Evolutionary conservation across 2,797 vertebrate genomes (phyloP), one percentile per base, ranked within the genome.

Genomic region (Austrolebias charrua): DNA sequence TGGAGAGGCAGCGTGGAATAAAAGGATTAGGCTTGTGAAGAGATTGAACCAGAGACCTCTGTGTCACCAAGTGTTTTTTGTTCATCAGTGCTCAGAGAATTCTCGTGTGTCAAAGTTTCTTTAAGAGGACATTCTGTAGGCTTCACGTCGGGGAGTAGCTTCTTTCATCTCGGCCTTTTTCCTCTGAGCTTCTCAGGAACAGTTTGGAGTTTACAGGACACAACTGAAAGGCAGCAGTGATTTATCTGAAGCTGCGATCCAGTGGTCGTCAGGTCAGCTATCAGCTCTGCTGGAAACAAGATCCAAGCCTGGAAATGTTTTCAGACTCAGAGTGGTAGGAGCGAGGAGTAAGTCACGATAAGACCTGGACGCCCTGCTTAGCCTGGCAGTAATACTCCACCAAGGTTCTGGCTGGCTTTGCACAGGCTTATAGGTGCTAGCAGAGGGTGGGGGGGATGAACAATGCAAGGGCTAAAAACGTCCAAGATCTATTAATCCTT

Each of bases 1-100:
- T 67, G 79, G 88, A 0, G 92, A 65, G 66, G 58, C 51, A 46
- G 54, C 38, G 42, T 42, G 61, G 59, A 53, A 73, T 72, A 74
- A 85, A 71, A 78, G 73, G 83, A 85, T 85, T 81, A 82, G 67
- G 54, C 67, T 65, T 45, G 38, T 76, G 48, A 67, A 63, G 55
- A 72, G 73, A 69, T 73, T 49, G 20, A 60, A 64, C 48, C 24
- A 2, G 24, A 24, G 24, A 24, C 24, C 24, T 24, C 24, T 24
- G 24, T 24, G 24, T 24, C 24, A 24, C 24, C 2, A 2, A 3
- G 24, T 24, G 24, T 24, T 24, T 24, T 24, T 24, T 24, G 24
- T 24, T 24, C 24, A 24, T 24, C 24, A 15, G 9, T 16, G 49
- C 31, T n/a, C 15, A 31, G 7, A 19, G 16, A 29, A 28, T 14